Conservation (phyloP, 2,888 invertebrate species). For the Spilarctia lutea region DNA sequence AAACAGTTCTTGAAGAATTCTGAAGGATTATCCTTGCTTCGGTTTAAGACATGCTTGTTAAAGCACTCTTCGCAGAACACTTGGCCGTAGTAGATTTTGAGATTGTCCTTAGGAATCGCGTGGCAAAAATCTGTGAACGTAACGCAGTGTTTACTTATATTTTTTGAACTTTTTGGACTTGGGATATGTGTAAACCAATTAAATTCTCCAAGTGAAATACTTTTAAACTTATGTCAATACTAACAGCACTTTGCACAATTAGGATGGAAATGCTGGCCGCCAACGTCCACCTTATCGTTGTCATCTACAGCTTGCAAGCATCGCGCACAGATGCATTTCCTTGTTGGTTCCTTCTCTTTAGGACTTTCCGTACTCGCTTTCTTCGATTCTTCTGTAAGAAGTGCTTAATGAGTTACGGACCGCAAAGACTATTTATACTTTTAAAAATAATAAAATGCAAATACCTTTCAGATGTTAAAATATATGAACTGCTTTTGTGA, state of each 20-base stretch:
- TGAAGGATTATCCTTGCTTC: constrained; percentile 70
- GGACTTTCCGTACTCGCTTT: constrained; percentile 2
- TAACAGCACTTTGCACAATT: constrained; percentile 79
- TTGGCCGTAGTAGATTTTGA: constrained; percentile 81
- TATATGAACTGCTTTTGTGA: not conserved
- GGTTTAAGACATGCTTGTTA: constrained; percentile 69
- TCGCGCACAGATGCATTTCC: constrained; percentile 72
- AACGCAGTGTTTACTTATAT: not conserved
- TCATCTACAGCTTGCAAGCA: constrained; percentile 73
- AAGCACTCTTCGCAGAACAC: constrained; percentile 81
- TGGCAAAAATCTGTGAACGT: constrained; percentile 69
- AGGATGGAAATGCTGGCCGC: constrained; percentile 74
- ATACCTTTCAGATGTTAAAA: too few species aligned
- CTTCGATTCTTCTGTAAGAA: constrained; percentile 9
- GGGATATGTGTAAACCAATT: too few species aligned
- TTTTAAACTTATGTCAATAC: constrained; percentile 31
- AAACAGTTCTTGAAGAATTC: constrained; percentile 80
- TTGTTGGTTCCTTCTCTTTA: constrained; percentile 53
- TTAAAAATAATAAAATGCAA: too few species aligned
- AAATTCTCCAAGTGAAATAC: not conserved
- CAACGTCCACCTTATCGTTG: constrained; percentile 65
- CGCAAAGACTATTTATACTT: too few species aligned
- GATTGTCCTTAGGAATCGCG: constrained; percentile 64
- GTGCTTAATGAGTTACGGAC: not conserved
- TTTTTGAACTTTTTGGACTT: too few species aligned